A percentile compares a stretch with the other conserved stretches of the same genome.
Evolutionary conservation across 2,113 vertebrate species (phyloP).

Genomic region (Cryptotis parvus): DNA sequence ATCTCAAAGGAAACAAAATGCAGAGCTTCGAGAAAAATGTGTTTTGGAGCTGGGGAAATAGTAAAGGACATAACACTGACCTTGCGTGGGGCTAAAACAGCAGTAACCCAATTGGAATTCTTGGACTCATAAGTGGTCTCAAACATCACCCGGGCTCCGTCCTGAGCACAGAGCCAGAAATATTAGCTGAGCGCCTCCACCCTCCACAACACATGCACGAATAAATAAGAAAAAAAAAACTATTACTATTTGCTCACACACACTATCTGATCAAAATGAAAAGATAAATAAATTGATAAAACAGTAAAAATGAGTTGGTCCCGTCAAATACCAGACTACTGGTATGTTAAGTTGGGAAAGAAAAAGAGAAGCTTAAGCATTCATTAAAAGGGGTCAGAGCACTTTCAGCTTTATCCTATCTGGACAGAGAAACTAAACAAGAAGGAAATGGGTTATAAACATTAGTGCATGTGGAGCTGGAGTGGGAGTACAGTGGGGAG

Average conservation of each 20-base stretch:
- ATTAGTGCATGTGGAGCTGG: too few relatives aligned
- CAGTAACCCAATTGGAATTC: too few relatives aligned
- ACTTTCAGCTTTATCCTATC: neutral
- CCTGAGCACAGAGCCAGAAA: too few relatives aligned
- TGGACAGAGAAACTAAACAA: neutral
- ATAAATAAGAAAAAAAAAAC: too few relatives aligned
- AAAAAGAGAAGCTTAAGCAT: neutral
- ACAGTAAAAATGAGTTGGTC: neutral
- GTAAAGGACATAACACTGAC: too few relatives aligned
- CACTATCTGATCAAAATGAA: conserved; percentile 17
- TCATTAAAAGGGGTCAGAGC: neutral
- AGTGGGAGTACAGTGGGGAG: too few relatives aligned
- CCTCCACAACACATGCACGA: too few relatives aligned
- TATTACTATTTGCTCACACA: conserved; percentile 7
- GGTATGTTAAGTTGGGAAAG: neutral
- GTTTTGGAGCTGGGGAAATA: neutral
- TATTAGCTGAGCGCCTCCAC: too few relatives aligned
- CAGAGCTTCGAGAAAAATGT: neutral
- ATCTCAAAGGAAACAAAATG: neutral
- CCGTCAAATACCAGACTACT: neutral
- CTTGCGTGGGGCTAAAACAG: too few relatives aligned
- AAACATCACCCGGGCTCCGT: too few relatives aligned
- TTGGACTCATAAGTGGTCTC: too few relatives aligned
- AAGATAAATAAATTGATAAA: neutral
- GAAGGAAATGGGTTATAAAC: neutral